Evolutionary conservation across 2,797 vertebrate genomes (phyloP), one percentile per base, ranked within the genome.

Genomic region (Sebastes iracundus): DNA sequence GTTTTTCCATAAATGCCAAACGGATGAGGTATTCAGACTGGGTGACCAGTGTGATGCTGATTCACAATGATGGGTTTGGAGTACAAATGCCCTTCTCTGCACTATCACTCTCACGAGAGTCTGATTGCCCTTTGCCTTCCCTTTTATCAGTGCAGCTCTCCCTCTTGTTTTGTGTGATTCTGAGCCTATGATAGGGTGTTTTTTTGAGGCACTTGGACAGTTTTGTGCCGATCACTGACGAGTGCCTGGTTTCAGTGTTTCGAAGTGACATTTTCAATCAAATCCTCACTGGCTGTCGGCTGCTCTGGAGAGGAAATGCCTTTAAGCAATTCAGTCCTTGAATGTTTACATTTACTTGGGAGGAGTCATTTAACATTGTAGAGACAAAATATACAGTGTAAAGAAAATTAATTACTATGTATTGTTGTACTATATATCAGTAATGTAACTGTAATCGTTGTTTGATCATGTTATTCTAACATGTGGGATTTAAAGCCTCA

Each of bases 21-120:
- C 46, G 18, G 52, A 82, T 75, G 71, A 77, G 76, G 79, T 90
- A 30, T 92, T 83, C 60, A 92, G 79, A 88, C 70, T 20, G 49
- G 70, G 63, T 65, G 75, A 81, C 81, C 79, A 62, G 67, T 61
- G 76, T 82, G 86, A 82, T 35, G 30, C 79, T 88, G 87, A 87
- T 75, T 88, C 74, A 68, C 79, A 59, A 2, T 67, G 83, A 87
- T 81, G 77, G 75, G 56, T 92, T 87, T 83, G 82, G 80, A 95
- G 91, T 86, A 76, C 79, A 86, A 89, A 93, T 94, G 94, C 92
- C 93, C 93, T 95, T 94, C 84, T 91, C 93, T 95, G 93, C 94
- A 94, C 93, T 95, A 92, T 90, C 88, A 86, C 86, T 82, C 46
- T 81, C 83, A 79, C 46, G 32, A 83, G 74, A 89, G 84, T 88